phyloP scores from a whole-genome alignment of 2,113 vertebrate genomes.

The Daubentonia madagascariensis region DNA sequence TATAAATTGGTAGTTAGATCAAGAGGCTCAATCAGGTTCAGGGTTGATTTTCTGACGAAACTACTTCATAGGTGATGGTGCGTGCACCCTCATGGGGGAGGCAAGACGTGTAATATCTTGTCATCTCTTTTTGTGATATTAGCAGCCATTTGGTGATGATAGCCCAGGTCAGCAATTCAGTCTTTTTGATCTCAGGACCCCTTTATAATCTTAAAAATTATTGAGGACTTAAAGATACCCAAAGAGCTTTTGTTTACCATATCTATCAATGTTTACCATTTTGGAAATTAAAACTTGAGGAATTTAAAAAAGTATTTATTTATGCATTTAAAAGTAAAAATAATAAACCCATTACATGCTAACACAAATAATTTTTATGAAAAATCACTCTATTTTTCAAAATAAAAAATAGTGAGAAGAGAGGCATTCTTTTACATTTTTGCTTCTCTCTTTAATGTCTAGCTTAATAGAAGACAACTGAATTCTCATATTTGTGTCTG shows the following conservation, averaged over 20 bases:
- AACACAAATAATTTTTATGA: not conserved
- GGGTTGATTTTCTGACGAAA: not conserved
- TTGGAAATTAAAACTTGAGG: not conserved
- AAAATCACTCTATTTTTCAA: not conserved
- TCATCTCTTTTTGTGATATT: not conserved
- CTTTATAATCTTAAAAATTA: not conserved
- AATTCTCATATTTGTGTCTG: not conserved
- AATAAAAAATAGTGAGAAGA: not conserved
- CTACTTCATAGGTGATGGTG: not conserved
- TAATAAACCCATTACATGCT: not conserved
- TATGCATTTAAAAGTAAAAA: not conserved
- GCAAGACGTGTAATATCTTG: not conserved
- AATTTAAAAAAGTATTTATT: not conserved
- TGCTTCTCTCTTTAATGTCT: not conserved
- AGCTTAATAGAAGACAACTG: not conserved
- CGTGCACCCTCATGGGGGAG: not conserved
- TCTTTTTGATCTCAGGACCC: not conserved
- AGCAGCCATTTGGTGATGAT: not conserved
- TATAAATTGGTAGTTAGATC: not conserved
- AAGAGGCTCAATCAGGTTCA: not conserved
- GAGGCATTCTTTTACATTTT: not conserved
- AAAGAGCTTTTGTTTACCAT: not conserved
- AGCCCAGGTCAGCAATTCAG: not conserved
- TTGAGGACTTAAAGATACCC: no score
- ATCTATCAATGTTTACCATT: not conserved